Evolutionary conservation across 2,888 invertebrate species (phyloP).

Genomic region (Aphrophora alni): DNA sequence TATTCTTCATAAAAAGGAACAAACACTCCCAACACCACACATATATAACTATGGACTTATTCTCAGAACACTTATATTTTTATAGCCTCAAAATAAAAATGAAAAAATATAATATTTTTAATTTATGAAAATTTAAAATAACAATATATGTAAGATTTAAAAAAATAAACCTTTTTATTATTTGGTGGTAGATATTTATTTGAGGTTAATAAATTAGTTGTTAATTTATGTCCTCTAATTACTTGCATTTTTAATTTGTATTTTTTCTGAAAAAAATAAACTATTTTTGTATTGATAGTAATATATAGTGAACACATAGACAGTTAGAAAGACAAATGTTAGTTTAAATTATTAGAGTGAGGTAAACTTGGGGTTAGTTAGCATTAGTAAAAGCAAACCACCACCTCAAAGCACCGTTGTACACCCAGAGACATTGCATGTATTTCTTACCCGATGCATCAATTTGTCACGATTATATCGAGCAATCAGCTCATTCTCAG

Average conservation of each 20-base stretch:
- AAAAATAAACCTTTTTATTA: too few species aligned
- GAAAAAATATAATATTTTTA: not conserved
- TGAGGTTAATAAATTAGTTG: too few species aligned
- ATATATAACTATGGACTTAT: not conserved
- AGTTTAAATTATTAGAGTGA: not conserved
- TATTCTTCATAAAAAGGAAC: not conserved
- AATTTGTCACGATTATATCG: conserved; percentile 61
- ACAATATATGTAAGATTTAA: not conserved
- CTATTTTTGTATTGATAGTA: not conserved
- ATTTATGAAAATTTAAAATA: not conserved
- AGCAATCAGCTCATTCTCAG: conserved; percentile 61
- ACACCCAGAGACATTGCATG: not conserved
- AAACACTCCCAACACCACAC: not conserved
- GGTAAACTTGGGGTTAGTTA: not conserved
- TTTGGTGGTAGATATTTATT: too few species aligned
- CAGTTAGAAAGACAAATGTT: not conserved
- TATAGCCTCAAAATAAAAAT: not conserved
- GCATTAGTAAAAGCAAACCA: not conserved
- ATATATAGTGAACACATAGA: not conserved
- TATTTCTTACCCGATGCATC: conserved; percentile 61
- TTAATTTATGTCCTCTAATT: too few species aligned
- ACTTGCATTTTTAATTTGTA: too few species aligned
- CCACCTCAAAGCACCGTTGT: conserved; percentile 5
- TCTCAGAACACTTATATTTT: not conserved
- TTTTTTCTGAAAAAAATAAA: too few species aligned